Evolutionary conservation across 2,797 vertebrate genomes (phyloP).

Genomic region (Heliangelus exortis): DNA sequence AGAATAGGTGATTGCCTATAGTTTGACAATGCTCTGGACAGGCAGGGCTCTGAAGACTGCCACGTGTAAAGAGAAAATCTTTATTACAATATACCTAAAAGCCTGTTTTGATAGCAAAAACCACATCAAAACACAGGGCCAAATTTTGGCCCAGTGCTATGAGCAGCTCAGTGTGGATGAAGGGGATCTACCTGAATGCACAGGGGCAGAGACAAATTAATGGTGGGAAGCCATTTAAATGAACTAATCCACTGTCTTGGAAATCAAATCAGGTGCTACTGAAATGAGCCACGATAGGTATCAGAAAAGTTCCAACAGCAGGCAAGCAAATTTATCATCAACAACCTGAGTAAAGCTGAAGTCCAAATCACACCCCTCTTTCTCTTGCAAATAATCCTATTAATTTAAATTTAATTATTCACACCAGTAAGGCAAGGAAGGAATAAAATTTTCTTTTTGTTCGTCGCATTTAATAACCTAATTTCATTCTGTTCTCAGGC

Average conservation of each 20-base stretch:
- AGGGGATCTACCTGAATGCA: background rate
- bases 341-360: background rate
- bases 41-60: constrained; percentile 3
- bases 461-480: background rate
- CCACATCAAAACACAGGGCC: background rate
- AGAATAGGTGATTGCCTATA: constrained; percentile 56
- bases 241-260: background rate
- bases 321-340: background rate
- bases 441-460: background rate
- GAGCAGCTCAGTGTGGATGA: background rate
- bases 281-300: constrained; percentile 16
- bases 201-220: background rate
- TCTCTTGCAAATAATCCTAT: constrained; percentile 19
- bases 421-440: background rate
- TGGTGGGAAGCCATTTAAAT: background rate
- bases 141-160: rapidly evolving
- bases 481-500: background rate
- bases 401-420: constrained; percentile 59
- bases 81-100: constrained; percentile 41
- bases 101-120: background rate
- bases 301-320: background rate
- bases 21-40: constrained; percentile 45
- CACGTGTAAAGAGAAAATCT: constrained; percentile 24
- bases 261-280: background rate
- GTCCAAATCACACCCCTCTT: constrained; percentile 4